A percentile compares a stretch with the other conserved stretches of the same genome.
Conservation (phyloP, 2,113 vertebrate species). For the Opisthocomus hoazin region DNA sequence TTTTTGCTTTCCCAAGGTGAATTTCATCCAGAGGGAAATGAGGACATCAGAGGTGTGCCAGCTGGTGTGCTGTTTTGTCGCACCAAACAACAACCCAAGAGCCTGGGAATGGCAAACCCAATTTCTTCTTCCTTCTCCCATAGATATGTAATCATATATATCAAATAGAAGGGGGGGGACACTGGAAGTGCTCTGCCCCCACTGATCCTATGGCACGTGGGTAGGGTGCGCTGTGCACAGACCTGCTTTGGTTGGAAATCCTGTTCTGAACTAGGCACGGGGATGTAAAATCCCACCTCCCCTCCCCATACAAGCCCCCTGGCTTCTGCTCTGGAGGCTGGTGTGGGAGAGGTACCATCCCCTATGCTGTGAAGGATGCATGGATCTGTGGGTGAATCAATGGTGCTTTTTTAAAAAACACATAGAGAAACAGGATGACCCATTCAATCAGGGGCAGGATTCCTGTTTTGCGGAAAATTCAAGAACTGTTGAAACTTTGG, state of each 20-base stretch:
- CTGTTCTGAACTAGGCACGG: background rate
- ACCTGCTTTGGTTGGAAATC: background rate
- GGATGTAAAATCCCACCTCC: background rate
- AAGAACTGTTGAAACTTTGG: background rate
- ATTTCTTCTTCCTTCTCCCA: background rate
- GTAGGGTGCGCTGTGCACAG: background rate
- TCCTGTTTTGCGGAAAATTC: background rate
- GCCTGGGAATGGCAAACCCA: background rate
- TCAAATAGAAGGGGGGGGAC: background rate
- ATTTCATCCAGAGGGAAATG: background rate
- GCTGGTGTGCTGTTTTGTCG: background rate
- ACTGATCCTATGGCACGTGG: fast-evolving
- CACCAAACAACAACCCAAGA: background rate
- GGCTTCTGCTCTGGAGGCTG: background rate
- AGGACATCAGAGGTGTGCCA: background rate
- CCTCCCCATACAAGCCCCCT: background rate
- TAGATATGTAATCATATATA: background rate
- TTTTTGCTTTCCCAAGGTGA: background rate
- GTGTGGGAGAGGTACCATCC: background rate
- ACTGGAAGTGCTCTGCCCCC: background rate
- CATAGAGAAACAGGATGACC: background rate
- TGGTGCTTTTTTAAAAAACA: background rate
- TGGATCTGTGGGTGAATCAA: background rate
- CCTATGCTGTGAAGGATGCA: background rate
- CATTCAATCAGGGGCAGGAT: background rate